Conservation (phyloP, 2,888 invertebrate species). For the Megamerina dolium region DNA sequence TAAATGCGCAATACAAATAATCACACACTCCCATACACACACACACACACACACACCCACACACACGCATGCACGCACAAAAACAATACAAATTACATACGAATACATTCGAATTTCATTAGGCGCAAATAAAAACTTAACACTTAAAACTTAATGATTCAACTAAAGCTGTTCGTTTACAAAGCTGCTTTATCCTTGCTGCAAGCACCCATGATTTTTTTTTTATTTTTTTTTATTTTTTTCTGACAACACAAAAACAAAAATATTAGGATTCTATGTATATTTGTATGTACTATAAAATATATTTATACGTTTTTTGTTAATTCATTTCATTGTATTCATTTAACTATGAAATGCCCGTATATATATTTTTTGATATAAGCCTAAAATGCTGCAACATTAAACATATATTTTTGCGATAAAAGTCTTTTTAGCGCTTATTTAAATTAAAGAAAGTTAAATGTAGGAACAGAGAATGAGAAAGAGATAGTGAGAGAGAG, state of each 20-base stretch:
- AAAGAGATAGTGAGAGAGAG: background rate
- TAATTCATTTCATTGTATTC: no score
- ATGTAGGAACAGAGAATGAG: background rate
- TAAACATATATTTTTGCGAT: background rate
- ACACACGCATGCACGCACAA: no score
- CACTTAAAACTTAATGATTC: background rate
- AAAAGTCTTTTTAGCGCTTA: constrained; percentile 5
- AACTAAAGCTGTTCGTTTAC: background rate
- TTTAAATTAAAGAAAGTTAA: no score
- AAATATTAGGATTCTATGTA: background rate
- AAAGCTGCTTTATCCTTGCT: background rate
- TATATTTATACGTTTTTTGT: background rate
- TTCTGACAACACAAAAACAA: background rate
- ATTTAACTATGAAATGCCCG: no score
- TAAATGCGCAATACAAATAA: background rate
- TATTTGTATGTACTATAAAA: background rate
- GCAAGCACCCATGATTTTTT: no score
- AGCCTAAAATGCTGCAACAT: constrained; percentile 2
- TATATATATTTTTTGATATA: no score
- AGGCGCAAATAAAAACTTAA: background rate
- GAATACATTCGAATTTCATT: no score
- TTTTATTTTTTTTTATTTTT: background rate
- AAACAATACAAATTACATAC: no score
- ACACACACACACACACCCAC: no score
- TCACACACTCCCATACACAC: background rate